Conservation (phyloP, 2,797 vertebrate species). For the Tenualosa ilisha region DNA sequence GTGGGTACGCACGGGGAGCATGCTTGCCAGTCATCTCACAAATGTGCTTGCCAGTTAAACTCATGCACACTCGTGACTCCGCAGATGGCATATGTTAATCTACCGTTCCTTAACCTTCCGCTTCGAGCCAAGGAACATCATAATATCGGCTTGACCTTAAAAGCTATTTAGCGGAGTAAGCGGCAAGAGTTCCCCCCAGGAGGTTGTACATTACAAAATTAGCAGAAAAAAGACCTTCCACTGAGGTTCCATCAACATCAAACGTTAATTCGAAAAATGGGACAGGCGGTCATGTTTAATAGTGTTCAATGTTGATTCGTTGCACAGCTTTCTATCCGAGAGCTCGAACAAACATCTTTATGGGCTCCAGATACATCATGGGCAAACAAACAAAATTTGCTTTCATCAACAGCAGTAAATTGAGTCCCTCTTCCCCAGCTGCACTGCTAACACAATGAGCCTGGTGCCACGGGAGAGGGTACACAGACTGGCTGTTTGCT, state of each 20-base stretch:
- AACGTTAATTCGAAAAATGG: constrained; percentile 49
- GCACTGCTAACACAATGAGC: constrained; percentile 7
- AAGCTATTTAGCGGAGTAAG: constrained; percentile 39
- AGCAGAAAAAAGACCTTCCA: constrained; percentile 32
- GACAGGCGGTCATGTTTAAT: constrained; percentile 39
- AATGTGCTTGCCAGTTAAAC: constrained; percentile 27
- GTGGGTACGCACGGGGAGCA: not conserved
- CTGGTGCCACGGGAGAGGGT: not conserved
- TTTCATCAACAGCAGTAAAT: constrained; percentile 40
- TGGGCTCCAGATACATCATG: constrained; percentile 43
- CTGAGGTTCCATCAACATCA: constrained; percentile 41
- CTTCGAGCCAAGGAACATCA: constrained; percentile 37
- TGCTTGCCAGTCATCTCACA: constrained; percentile 39
- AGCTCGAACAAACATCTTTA: constrained; percentile 37
- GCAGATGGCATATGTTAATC: constrained; percentile 41
- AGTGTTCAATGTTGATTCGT: constrained; percentile 38
- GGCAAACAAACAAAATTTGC: constrained; percentile 44
- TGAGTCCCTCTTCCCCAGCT: constrained; percentile 1
- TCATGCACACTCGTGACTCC: constrained; percentile 32
- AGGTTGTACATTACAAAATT: constrained; percentile 35
- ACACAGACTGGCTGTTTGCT: constrained; percentile 26
- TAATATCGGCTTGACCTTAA: constrained; percentile 46
- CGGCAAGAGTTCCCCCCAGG: constrained; percentile 14
- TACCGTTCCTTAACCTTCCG: constrained; percentile 38
- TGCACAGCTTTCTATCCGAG: not conserved